Evolutionary conservation across 2,797 vertebrate genomes (phyloP).

Genomic region (Hirundo rustica): DNA sequence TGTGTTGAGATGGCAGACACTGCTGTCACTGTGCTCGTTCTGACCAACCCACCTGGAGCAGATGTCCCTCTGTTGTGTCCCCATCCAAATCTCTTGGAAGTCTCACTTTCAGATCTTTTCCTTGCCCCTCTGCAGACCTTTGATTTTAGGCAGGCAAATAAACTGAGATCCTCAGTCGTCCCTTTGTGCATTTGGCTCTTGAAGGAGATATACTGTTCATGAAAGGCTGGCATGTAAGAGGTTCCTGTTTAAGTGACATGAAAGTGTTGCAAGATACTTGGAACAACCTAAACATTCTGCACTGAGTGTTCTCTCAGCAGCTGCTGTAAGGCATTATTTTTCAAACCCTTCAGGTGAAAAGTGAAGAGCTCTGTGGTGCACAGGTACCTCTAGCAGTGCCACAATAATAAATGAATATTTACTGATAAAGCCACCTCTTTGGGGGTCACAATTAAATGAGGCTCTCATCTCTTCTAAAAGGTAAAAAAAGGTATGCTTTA

Average conservation of each 20-base stretch:
- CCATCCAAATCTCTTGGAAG: not conserved
- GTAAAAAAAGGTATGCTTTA: not conserved
- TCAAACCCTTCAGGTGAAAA: not conserved
- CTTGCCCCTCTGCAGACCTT: not conserved
- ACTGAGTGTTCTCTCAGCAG: not conserved
- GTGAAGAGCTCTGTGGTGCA: not conserved
- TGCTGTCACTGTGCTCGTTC: not conserved
- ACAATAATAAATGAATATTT: not conserved
- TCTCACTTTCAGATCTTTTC: not conserved
- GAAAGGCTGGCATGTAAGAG: not conserved
- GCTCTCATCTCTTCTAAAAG: not conserved
- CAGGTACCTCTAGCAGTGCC: not conserved
- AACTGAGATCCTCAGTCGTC: not conserved
- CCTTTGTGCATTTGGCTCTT: not conserved
- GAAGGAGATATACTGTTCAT: not conserved
- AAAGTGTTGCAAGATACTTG: not conserved
- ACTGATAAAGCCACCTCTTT: not conserved
- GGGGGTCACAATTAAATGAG: not conserved
- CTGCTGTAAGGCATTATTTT: not conserved
- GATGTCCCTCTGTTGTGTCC: not conserved
- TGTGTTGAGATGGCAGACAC: accelerated
- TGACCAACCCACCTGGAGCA: not conserved
- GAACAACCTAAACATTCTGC: not conserved
- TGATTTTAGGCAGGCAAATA: not conserved
- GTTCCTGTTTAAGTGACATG: not conserved